phyloP scores from a whole-genome alignment of 2,888 invertebrate genomes.

The Lymantria monacha region DNA sequence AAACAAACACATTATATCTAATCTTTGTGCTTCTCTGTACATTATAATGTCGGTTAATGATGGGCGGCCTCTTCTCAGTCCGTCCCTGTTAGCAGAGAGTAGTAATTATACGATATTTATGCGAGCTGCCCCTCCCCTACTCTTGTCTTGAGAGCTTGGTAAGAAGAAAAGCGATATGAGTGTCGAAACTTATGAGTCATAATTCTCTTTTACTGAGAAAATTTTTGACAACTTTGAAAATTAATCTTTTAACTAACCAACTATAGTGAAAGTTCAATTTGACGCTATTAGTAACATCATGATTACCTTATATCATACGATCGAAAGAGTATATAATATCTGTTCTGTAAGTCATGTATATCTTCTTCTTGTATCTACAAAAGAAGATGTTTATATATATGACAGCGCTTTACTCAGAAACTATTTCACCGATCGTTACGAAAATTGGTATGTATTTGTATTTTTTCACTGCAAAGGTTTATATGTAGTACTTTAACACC shows the following conservation, averaged over 20 bases:
- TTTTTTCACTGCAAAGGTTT: too few species aligned
- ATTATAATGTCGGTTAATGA: not conserved
- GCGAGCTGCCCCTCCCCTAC: constrained; percentile 44
- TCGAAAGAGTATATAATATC: not conserved
- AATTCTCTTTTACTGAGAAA: constrained; percentile 28
- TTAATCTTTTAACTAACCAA: constrained; percentile 20
- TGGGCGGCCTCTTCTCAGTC: constrained; percentile 19
- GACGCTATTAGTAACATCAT: constrained; percentile 19
- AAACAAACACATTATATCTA: too few species aligned
- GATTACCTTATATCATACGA: too few species aligned
- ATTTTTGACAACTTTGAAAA: constrained; percentile 27
- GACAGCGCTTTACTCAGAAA: too few species aligned
- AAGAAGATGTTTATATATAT: too few species aligned
- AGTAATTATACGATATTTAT: constrained; percentile 70
- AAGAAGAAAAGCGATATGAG: constrained; percentile 50
- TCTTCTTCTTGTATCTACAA: too few species aligned
- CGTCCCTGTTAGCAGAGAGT: constrained; percentile 45
- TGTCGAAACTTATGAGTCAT: constrained; percentile 43
- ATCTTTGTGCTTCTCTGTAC: too few species aligned
- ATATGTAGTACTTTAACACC: too few species aligned
- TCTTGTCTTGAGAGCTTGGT: constrained; percentile 45
- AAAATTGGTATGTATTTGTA: too few species aligned
- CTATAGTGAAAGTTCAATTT: constrained; percentile 23
- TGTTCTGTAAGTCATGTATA: not conserved
- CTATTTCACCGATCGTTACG: too few species aligned